Conservation (phyloP, 2,797 vertebrate genomes). For the Garrulus glandarius region DNA sequence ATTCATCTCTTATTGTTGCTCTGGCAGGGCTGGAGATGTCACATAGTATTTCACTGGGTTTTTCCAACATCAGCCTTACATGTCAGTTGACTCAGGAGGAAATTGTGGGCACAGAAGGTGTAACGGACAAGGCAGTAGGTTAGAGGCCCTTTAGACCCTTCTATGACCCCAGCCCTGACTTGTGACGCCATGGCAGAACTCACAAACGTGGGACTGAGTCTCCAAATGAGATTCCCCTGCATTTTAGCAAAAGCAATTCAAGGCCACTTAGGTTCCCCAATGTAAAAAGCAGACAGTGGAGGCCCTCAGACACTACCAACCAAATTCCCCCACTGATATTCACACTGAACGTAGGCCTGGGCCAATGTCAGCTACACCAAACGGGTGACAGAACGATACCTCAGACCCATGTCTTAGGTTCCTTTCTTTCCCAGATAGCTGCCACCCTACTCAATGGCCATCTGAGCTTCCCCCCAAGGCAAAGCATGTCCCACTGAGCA, state of each 20-base stretch:
- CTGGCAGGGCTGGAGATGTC: background rate
- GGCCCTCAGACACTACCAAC: no score
- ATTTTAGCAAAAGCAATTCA: background rate
- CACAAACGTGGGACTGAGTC: rapidly evolving
- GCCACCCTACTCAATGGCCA: rapidly evolving
- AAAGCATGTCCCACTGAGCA: rapidly evolving
- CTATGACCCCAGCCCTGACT: background rate
- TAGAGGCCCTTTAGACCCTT: background rate
- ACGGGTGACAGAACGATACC: rapidly evolving
- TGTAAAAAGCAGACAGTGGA: background rate
- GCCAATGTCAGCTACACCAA: background rate
- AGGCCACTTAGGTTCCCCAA: no score
- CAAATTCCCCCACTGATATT: rapidly evolving
- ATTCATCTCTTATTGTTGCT: background rate
- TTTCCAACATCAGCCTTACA: background rate
- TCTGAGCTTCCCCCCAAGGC: rapidly evolving
- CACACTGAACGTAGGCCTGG: rapidly evolving
- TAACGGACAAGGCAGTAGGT: no score
- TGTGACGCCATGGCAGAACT: background rate
- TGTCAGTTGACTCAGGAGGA: rapidly evolving
- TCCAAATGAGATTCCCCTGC: background rate
- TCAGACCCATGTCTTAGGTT: rapidly evolving
- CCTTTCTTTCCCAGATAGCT: background rate
- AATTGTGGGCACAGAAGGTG: rapidly evolving
- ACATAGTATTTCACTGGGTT: background rate